Base-by-base conservation (phyloP, 2,113 vertebrate genomes). In the Catagonus wagneri region DNA sequence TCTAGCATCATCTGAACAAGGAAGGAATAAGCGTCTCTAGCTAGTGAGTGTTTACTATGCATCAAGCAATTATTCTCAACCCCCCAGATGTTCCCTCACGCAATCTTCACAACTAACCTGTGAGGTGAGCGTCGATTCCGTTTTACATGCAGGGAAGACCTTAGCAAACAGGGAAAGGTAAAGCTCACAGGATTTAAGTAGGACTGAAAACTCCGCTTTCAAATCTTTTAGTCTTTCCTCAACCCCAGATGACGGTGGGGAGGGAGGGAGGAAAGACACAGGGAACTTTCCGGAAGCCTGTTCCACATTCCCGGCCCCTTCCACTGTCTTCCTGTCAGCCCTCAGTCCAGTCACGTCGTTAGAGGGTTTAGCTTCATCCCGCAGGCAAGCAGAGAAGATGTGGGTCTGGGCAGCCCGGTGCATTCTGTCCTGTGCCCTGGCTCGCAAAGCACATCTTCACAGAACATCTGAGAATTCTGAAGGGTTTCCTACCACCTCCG, bases 201-300 rank as follows among this genome's bases (percentile, higher is more conserved):
- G 23, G 1, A 79, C 72, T 61, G 91, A 93, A n/a, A 83, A 94
- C 2, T 19, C 5, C 86, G 61, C 69, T 84, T 85, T 83, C 27
- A 93, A 65, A 29, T 78, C 7, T 58, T 87, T 74, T 79, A 78
- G 23, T 95, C 27, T 91, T 84, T 88, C n/a, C 3, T 22, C 6
- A 56, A 23, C 61, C 52, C 78, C 7, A 83, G 90, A 89, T 93
- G 50, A 61, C 0, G 97, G 56, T 92, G 84, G n/a, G 81, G 13
- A 76, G 52, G 16, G 0, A 6, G 15, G 65, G 71, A 54, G 58
- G 84, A 96, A 83, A 15, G 0, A 15, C 32, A 60, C 75, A 96
- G 93, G 12, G 10, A 1, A 27, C 27, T 79, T 34, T 10, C 3
- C 68, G 39, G 17, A 74, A 72, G 7, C 32, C 11, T 50, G 0